A percentile compares a stretch with the other conserved stretches of the same genome.
Evolutionary conservation across 2,113 vertebrate genomes (phyloP).

Genomic region (Pelecanoides urinatrix): DNA sequence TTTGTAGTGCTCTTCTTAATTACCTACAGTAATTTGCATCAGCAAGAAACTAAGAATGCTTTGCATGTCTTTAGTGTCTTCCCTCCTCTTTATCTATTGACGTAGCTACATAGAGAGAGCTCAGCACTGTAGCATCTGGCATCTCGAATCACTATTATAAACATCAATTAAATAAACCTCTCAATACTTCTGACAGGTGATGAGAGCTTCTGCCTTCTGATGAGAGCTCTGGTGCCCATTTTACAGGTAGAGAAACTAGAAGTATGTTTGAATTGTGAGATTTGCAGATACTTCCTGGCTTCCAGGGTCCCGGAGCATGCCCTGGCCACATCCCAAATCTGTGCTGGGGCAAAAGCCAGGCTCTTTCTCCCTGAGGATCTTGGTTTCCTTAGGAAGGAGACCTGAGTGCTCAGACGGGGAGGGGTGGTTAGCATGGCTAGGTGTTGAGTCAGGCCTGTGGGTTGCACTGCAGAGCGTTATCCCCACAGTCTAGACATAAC

Average conservation of each 20-base stretch:
- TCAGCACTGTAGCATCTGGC: conserved; percentile 10
- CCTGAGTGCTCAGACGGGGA: background rate
- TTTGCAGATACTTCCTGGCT: background rate
- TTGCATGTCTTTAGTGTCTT: conserved; percentile 44
- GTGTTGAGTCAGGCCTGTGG: conserved; percentile 35
- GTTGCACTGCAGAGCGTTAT: background rate
- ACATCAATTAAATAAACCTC: conserved; percentile 49
- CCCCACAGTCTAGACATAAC: conserved; percentile 54
- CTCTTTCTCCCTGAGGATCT: background rate
- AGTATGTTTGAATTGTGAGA: background rate
- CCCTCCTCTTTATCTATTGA: conserved; percentile 22
- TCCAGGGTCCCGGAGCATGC: background rate
- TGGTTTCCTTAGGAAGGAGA: conserved; percentile 53
- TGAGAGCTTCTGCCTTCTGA: background rate
- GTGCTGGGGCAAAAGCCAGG: conserved; percentile 12
- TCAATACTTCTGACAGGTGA: conserved; percentile 21
- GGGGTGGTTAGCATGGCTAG: background rate
- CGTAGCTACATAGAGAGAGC: background rate
- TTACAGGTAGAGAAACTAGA: background rate
- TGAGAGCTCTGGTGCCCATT: background rate
- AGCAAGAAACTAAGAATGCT: conserved; percentile 35
- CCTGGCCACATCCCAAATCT: conserved; percentile 14
- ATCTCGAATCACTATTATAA: background rate
- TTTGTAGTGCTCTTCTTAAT: conserved; percentile 58
- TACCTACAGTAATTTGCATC: conserved; percentile 46